Evolutionary conservation across 2,113 vertebrate species (phyloP).

Genomic region (Alectura lathami): DNA sequence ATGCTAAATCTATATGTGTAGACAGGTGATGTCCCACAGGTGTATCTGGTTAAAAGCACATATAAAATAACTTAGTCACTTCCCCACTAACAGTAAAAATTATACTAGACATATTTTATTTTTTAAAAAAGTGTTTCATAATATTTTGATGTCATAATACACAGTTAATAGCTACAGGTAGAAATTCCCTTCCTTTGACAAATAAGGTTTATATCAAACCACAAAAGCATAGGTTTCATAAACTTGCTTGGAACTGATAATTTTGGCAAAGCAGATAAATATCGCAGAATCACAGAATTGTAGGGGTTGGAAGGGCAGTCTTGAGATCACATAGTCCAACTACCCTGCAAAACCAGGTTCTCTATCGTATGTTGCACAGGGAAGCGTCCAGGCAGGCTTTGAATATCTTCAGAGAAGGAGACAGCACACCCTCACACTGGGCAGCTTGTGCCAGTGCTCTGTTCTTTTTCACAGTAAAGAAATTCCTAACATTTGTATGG

Average conservation of each 20-base stretch:
- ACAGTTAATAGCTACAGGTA: neutral
- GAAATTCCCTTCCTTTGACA: neutral
- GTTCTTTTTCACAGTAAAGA: too few relatives aligned
- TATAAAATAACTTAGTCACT: neutral
- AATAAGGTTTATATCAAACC: neutral
- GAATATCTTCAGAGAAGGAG: too few relatives aligned
- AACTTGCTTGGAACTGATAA: neutral
- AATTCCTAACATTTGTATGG: too few relatives aligned
- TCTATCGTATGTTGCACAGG: too few relatives aligned
- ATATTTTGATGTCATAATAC: neutral
- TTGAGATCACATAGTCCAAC: too few relatives aligned
- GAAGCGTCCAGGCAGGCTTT: too few relatives aligned
- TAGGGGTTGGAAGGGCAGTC: too few relatives aligned
- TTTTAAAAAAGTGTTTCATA: neutral
- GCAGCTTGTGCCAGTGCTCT: too few relatives aligned
- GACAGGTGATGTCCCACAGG: neutral
- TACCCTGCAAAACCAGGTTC: too few relatives aligned
- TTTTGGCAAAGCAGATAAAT: neutral
- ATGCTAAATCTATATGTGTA: neutral
- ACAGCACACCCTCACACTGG: too few relatives aligned
- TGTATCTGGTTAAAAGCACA: too few relatives aligned
- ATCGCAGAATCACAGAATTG: too few relatives aligned
- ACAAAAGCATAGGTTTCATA: neutral
- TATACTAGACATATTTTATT: accelerated
- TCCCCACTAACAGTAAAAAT: neutral